A percentile compares a stretch with the other conserved stretches of the same genome.
Evolutionary conservation across 2,888 invertebrate genomes (phyloP).

Genomic region (Cyrtodaria siliqua): DNA sequence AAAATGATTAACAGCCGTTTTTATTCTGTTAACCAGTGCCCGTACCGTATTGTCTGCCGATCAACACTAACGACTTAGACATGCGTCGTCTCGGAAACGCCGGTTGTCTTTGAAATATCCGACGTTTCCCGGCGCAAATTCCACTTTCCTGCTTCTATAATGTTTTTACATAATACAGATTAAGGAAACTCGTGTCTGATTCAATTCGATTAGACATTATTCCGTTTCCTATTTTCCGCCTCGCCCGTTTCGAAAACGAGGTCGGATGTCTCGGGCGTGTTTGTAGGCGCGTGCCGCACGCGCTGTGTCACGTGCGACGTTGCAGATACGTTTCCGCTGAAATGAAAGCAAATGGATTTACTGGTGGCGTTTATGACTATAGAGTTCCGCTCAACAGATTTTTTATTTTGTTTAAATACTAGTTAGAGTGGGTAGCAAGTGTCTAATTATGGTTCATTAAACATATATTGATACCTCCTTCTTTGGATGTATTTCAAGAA

Average conservation of each 20-base stretch:
- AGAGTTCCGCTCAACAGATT: not conserved
- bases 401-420: conserved; percentile 4
- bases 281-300: conserved; percentile 27
- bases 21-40: too few relatives aligned
- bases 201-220: conserved; percentile 43
- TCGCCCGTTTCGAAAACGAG: conserved; percentile 43
- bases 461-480: not conserved
- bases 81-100: conserved; percentile 46
- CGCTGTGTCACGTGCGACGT: conserved; percentile 45
- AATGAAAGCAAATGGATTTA: conserved; percentile 47
- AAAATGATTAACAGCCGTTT: too few relatives aligned
- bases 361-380: conserved; percentile 13
- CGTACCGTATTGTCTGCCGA: too few relatives aligned
- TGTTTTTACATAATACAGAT: conserved; percentile 47
- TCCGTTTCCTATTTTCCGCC: conserved; percentile 56
- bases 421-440: not conserved
- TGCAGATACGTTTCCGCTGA: conserved; percentile 49
- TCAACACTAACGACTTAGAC: conserved; percentile 14
- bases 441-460: not conserved
- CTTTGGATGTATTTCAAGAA: too few relatives aligned
- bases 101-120: conserved; percentile 27
- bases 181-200: conserved; percentile 41
- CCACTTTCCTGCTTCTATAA: conserved; percentile 31
- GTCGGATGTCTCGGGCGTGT: conserved; percentile 37
- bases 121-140: conserved; percentile 52